Evolutionary conservation across 2,888 invertebrate genomes (phyloP).

Genomic region (Tetheella fluctuosa): DNA sequence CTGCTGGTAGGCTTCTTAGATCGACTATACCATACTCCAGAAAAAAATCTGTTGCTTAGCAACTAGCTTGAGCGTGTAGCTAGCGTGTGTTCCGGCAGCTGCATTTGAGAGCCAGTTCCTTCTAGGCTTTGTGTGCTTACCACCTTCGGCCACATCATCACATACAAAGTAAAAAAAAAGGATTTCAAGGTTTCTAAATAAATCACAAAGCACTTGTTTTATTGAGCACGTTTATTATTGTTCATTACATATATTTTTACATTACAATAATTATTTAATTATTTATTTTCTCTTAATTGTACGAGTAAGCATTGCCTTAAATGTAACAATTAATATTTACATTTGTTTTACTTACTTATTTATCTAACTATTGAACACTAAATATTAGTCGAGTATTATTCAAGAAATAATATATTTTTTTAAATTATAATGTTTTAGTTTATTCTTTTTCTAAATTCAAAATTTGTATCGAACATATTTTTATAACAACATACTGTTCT

Average conservation of each 20-base stretch:
- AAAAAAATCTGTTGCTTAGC: too few relatives aligned
- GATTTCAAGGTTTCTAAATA: too few relatives aligned
- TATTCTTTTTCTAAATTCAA: not conserved
- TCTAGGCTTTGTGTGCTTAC: too few relatives aligned
- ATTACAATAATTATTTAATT: constrained; percentile 18
- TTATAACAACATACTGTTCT: not conserved
- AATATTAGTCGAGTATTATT: constrained; percentile 12
- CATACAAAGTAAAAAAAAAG: too few relatives aligned
- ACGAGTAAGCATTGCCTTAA: constrained; percentile 49
- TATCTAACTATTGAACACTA: constrained; percentile 51
- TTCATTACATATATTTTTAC: constrained; percentile 34
- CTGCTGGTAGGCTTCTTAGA: too few relatives aligned
- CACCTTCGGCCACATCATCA: too few relatives aligned
- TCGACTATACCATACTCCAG: too few relatives aligned
- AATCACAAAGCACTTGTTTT: too few relatives aligned
- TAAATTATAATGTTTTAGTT: constrained; percentile 1
- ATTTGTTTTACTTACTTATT: constrained; percentile 29
- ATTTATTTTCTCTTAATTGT: constrained; percentile 34
- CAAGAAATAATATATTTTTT: not conserved
- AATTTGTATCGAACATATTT: not conserved
- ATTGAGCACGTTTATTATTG: constrained; percentile 54
- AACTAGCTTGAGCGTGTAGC: too few relatives aligned
- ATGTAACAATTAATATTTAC: constrained; percentile 20
- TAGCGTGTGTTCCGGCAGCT: too few relatives aligned
- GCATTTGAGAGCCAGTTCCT: too few relatives aligned